Evolutionary conservation across 2,113 vertebrate genomes (phyloP), one percentile per base, ranked within the genome.

Genomic region (Hemichromis elongatus): DNA sequence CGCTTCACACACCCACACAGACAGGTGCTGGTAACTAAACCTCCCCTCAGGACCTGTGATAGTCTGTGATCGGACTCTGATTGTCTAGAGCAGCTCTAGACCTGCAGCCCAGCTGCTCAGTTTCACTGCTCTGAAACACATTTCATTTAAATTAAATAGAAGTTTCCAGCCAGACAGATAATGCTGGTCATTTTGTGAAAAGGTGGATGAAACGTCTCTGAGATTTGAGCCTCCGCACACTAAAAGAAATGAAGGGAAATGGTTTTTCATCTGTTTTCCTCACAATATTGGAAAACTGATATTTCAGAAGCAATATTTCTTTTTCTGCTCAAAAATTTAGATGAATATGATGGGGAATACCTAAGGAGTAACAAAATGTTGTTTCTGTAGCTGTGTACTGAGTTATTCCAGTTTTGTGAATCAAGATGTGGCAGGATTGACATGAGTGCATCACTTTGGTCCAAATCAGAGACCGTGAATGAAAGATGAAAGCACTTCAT

Each of bases 1-100:
- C 80, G 88, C 86, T 90, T 93, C 93, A 90, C 87, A 93, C 93
- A 80, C 93, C 94, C 94, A 94, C 95, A 92, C 93, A 85, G 90
- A 85, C 92, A 94, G 92, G 90, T 94, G 94, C 73, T 68, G 50
- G 92, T 89, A 89, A 91, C 66, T 16, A 19, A 83, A 84, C 40
- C 66, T 63, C 85, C 87, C 88, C 90, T 79, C 89, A 26, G 87
- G 92, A 89, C 81, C 47, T 0, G 18, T 19, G 18, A 82, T 63
- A n/a, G 83, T 83, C 56, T 7, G 52, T 16, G 81, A 82, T 77
- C 78, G 56, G 79, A 59, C 82, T 57, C 40, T 9, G 45, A 42
- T 59, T 26, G 11, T 45, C 12, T 33, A 84, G 24, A 84, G 50
- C 82, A 84, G 75, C 47, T 81, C 45, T 80, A 78, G 80, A 82